A percentile compares a stretch with the other conserved stretches of the same genome.
phyloP scores from a whole-genome alignment of 2,888 invertebrate genomes.

The Ectemnius lituratus region DNA sequence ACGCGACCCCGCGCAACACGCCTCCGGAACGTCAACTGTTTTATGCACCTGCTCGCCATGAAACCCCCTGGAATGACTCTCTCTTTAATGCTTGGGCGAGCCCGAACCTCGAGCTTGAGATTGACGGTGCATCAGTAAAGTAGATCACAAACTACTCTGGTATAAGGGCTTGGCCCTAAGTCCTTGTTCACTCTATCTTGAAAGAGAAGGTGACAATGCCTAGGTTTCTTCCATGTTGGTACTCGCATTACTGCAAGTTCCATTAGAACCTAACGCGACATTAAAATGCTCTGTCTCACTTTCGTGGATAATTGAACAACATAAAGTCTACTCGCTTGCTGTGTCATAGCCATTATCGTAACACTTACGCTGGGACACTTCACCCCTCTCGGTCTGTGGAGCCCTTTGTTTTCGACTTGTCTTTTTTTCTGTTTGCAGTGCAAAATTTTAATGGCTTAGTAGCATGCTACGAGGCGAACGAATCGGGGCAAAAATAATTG shows the following conservation, averaged over 20 bases:
- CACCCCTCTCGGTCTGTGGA: constrained; percentile 34
- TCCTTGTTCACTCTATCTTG: not conserved
- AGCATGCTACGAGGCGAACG: too few species aligned
- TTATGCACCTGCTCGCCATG: constrained; percentile 56
- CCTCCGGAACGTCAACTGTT: constrained; percentile 65
- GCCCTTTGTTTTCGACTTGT: constrained; percentile 2
- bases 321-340: constrained; percentile 39
- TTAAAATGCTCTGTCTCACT: constrained; percentile 38
- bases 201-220: not conserved
- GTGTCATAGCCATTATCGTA: constrained; percentile 47
- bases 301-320: constrained; percentile 55
- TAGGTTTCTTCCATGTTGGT: constrained; percentile 6
- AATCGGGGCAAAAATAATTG: too few species aligned
- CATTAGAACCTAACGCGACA: constrained; percentile 38
- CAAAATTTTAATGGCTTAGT: too few species aligned
- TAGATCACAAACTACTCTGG: too few species aligned
- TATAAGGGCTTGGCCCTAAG: not conserved
- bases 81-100: not conserved
- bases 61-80: constrained; percentile 14
- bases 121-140: too few species aligned
- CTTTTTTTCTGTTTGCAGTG: constrained; percentile 31
- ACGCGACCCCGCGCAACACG: constrained; percentile 70
- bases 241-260: constrained; percentile 51
- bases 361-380: constrained; percentile 20
- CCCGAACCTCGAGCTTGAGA: not conserved